Evolutionary conservation across 1,140 invertebrate genomes (phyloP).

Genomic region (Zaprionus gabonicus): DNA sequence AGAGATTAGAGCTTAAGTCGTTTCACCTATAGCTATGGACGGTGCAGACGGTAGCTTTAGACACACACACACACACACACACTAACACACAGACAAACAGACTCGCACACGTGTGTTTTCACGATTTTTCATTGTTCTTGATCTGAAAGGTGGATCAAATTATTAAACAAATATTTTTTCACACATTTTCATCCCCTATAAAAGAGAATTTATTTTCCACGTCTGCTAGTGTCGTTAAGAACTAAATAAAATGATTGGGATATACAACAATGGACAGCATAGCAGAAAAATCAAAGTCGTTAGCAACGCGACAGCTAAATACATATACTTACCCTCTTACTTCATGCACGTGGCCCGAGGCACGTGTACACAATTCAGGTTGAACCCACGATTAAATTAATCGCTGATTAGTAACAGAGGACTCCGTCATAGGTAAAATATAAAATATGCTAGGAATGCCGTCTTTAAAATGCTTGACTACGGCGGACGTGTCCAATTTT

Average conservation of each 20-base stretch:
- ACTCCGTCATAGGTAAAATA: slow-evolving; percentile 60
- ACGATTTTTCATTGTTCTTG: slow-evolving; percentile 43
- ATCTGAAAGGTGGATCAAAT: slow-evolving; percentile 56
- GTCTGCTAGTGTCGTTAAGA: slow-evolving; percentile 79
- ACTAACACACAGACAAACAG: slow-evolving; percentile 28
- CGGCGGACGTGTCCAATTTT: slow-evolving; percentile 5
- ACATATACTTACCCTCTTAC: slow-evolving; percentile 70
- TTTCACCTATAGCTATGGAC: slow-evolving; percentile 35
- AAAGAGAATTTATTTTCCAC: slow-evolving; percentile 57
- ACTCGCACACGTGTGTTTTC: slow-evolving; percentile 54
- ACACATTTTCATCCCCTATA: slow-evolving; percentile 73
- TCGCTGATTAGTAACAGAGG: slow-evolving; percentile 82
- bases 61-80: slow-evolving; percentile 45
- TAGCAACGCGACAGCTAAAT: slow-evolving; percentile 63
- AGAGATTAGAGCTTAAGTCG: slow-evolving; percentile 51
- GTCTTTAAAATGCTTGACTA: slow-evolving; percentile 13
- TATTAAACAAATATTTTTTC: slow-evolving; percentile 72
- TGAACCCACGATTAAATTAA: slow-evolving; percentile 83
- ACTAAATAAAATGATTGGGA: slow-evolving; percentile 71
- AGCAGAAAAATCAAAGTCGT: slow-evolving; percentile 71
- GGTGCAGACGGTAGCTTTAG: slow-evolving; percentile 35
- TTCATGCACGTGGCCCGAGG: slow-evolving; percentile 70
- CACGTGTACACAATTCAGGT: slow-evolving; percentile 82
- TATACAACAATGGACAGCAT: slow-evolving; percentile 54
- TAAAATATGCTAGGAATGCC: slow-evolving; percentile 21